Evolutionary conservation across 2,113 vertebrate genomes (phyloP).

Genomic region (Rhineura floridana): DNA sequence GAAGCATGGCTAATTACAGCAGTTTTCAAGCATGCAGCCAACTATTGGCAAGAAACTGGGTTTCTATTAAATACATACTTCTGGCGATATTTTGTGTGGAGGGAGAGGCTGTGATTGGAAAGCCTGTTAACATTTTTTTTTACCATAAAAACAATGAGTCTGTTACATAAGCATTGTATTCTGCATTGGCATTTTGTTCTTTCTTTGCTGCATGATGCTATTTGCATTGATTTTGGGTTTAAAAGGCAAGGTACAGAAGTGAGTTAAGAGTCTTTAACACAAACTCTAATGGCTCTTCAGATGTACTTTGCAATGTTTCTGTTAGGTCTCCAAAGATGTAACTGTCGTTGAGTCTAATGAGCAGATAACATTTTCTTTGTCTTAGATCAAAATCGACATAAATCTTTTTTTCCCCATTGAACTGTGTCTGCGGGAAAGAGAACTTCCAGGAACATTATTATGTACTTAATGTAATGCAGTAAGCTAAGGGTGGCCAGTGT

Average conservation of each 20-base stretch:
- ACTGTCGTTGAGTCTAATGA: constrained; percentile 38
- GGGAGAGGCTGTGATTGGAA: constrained; percentile 47
- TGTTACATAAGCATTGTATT: constrained; percentile 38
- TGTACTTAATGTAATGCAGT: neutral
- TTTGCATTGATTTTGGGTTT: constrained; percentile 10
- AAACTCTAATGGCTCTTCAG: constrained; percentile 18
- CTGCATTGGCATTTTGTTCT: constrained; percentile 50
- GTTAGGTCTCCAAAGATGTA: constrained; percentile 22
- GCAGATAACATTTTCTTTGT: constrained; percentile 37
- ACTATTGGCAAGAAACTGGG: constrained; percentile 49
- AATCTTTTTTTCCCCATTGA: neutral
- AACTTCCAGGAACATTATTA: constrained; percentile 16
- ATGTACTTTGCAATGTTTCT: constrained; percentile 26
- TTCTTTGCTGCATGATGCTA: constrained; percentile 35
- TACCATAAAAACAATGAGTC: constrained; percentile 35
- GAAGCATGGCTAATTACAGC: constrained; percentile 69
- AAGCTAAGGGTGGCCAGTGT: too few relatives aligned
- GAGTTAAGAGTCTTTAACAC: constrained; percentile 21
- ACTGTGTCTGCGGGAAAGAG: neutral
- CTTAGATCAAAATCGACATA: constrained; percentile 28
- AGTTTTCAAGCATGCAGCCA: constrained; percentile 60
- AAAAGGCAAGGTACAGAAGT: constrained; percentile 29
- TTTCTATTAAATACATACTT: constrained; percentile 58
- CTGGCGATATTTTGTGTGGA: constrained; percentile 30
- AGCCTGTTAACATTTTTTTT: constrained; percentile 54